These are phyloP conservation scores for Semicossyphus pulcher DNA, from an alignment of 2,113 vertebrate species.

Conservation along the genomic window DNA sequence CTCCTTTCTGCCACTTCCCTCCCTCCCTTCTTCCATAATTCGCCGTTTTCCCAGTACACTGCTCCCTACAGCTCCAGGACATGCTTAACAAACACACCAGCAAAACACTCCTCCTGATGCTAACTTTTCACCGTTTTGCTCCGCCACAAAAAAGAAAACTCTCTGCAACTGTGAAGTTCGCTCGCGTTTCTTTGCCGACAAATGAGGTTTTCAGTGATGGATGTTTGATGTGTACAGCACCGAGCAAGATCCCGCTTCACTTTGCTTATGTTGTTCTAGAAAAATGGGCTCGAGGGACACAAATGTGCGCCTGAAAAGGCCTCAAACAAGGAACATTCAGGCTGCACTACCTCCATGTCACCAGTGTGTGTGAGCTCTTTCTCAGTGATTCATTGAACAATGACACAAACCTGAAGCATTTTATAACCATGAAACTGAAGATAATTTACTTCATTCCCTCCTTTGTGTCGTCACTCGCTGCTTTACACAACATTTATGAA, in stretches of 20 bases:
- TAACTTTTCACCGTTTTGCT: slow-evolving; percentile 70
- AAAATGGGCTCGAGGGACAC: neutral
- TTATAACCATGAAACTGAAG: neutral
- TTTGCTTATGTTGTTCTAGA: slow-evolving; percentile 20
- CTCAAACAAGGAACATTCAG: neutral
- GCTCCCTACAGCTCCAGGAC: slow-evolving; percentile 74
- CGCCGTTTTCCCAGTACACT: slow-evolving; percentile 73
- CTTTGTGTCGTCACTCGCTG: neutral
- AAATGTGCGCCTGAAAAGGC: neutral
- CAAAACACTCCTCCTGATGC: slow-evolving; percentile 70
- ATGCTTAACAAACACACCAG: slow-evolving; percentile 78
- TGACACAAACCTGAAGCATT: neutral
- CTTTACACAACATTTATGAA: neutral
- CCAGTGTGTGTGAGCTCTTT: neutral
- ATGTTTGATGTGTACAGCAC: slow-evolving; percentile 47
- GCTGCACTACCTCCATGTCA: neutral
- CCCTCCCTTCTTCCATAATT: slow-evolving; percentile 73
- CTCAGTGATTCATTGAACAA: neutral
- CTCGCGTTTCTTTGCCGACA: slow-evolving; percentile 28
- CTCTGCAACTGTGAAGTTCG: slow-evolving; percentile 36
- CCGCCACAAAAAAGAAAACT: slow-evolving; percentile 29
- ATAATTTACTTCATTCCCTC: neutral
- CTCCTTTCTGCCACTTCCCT: slow-evolving; percentile 63
- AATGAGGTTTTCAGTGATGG: slow-evolving; percentile 43
- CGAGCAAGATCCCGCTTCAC: slow-evolving; percentile 13